Conservation (phyloP, 2,113 vertebrate species). For the Nibea albiflora region DNA sequence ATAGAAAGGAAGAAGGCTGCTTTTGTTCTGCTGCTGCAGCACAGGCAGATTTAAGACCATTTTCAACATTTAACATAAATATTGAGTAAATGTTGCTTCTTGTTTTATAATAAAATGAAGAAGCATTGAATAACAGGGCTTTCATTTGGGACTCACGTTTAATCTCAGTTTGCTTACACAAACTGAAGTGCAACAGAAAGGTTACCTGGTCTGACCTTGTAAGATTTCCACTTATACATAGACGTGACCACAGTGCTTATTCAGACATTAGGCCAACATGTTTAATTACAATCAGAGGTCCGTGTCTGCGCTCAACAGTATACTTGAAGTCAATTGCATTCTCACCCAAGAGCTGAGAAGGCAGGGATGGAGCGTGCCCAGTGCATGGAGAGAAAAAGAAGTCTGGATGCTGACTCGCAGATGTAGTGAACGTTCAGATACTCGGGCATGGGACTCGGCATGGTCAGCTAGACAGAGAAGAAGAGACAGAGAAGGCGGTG, state of each 20-base stretch:
- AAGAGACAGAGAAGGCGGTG: conserved; percentile 25
- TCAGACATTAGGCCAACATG: neutral
- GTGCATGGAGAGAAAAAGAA: conserved; percentile 99
- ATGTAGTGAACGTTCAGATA: conserved; percentile 99
- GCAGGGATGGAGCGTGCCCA: conserved; percentile 99
- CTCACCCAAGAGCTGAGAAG: conserved; percentile 97
- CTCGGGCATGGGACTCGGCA: conserved; percentile 98
- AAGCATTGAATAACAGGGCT: no score
- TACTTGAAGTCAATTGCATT: conserved; percentile 5
- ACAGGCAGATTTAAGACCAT: no score
- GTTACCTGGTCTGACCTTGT: neutral
- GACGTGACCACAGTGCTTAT: neutral
- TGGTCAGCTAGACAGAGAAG: conserved; percentile 88
- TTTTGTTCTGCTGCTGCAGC: no score
- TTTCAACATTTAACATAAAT: no score
- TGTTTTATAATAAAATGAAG: no score
- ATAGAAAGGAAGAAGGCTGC: no score
- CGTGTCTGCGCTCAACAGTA: neutral
- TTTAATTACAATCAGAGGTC: neutral
- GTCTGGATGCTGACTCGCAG: conserved; percentile 97
- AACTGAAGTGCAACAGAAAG: neutral
- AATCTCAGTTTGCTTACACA: no score
- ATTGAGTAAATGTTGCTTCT: no score
- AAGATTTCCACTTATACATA: neutral
- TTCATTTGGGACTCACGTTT: no score